These are phyloP conservation scores for Fabriciana adippe DNA, from an alignment of 2,888 invertebrate genomes.

Conservation along the genomic window DNA sequence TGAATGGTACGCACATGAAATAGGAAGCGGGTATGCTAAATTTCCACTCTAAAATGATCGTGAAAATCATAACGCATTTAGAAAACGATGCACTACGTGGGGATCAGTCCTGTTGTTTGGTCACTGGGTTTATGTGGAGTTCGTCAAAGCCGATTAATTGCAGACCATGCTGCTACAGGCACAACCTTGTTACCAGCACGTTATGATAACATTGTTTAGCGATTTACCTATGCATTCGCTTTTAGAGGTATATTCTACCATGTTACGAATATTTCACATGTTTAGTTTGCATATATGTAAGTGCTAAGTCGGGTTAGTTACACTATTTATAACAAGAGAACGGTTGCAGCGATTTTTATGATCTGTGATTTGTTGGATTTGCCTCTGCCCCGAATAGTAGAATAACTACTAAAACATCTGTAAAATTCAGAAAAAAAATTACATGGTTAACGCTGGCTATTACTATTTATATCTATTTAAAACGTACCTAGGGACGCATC, in stretches of 20 bases:
- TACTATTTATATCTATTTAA: no score
- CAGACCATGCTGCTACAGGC: constrained; percentile 56
- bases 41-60: constrained; percentile 55
- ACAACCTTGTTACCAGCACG: constrained; percentile 50
- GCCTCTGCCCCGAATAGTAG: no score
- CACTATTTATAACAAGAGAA: neutral
- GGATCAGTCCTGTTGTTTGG: constrained; percentile 52
- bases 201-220: constrained; percentile 40
- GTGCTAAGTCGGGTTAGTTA: neutral
- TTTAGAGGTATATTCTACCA: constrained; percentile 25
- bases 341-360: no score
- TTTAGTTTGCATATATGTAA: neutral
- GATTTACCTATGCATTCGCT: constrained; percentile 39
- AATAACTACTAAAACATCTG: no score
- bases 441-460: no score
- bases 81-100: constrained; percentile 44
- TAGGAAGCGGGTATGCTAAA: constrained; percentile 51
- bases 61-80: constrained; percentile 59
- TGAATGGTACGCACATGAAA: constrained; percentile 52
- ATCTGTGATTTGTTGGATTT: no score
- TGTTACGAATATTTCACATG: neutral
- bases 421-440: no score
- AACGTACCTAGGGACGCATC: no score
- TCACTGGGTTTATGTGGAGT: constrained; percentile 52
- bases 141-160: constrained; percentile 63